A percentile compares a stretch with the other conserved stretches of the same genome.
Evolutionary conservation across 2,797 vertebrate species (phyloP).

Genomic region (Karalla daura): DNA sequence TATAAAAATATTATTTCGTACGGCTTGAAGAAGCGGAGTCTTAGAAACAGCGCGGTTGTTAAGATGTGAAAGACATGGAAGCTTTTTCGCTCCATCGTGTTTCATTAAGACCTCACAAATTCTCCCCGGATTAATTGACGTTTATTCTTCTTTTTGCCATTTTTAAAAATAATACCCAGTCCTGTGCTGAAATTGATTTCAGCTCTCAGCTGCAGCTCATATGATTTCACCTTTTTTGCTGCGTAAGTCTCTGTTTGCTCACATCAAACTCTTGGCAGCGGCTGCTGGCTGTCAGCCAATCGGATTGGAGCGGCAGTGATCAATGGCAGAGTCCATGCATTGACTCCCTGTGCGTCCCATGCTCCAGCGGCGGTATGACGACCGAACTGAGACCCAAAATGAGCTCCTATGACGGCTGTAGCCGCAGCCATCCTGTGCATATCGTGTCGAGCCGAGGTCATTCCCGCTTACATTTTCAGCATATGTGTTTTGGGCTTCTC

Average conservation of each 20-base stretch:
- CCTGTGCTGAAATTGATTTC: not conserved
- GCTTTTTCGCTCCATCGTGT: not conserved
- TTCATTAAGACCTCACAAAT: not conserved
- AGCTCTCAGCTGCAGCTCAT: conserved; percentile 6
- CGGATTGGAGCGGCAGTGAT: conserved; percentile 19
- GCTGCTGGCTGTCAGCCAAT: conserved; percentile 43
- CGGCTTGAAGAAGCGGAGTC: not conserved
- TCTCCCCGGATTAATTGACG: not conserved
- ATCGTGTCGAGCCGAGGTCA: conserved; percentile 20
- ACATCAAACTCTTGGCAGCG: conserved; percentile 22
- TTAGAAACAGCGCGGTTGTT: conserved; percentile 8
- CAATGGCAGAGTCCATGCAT: not conserved
- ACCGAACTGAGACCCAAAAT: not conserved
- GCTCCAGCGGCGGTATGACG: not conserved
- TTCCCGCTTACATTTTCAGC: not conserved
- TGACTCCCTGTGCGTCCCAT: not conserved
- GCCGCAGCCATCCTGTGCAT: not conserved
- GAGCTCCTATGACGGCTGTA: not conserved
- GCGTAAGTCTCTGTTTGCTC: conserved; percentile 33
- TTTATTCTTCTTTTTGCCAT: not conserved
- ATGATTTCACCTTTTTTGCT: conserved; percentile 9
- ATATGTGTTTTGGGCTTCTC: conserved; percentile 32
- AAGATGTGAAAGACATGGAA: not conserved
- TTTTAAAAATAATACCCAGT: not conserved
- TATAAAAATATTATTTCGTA: conserved; percentile 9